phyloP scores from a whole-genome alignment of 1,140 invertebrate genomes.

The Lepeophtheirus salmonis region DNA sequence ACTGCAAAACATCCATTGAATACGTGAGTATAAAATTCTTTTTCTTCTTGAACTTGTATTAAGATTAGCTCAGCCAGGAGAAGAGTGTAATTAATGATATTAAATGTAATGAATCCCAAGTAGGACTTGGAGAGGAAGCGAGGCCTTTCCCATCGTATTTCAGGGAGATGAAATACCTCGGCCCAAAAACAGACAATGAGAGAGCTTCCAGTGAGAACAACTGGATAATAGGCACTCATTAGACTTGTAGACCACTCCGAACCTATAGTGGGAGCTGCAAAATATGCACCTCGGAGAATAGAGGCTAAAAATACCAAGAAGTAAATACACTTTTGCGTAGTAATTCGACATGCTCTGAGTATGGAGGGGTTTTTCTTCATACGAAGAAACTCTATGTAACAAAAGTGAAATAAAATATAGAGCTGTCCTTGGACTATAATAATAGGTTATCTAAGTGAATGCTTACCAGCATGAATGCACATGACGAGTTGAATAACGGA shows the following conservation, averaged over 20 bases:
- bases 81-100: conserved; percentile 66
- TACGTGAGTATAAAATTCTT: conserved; percentile 36
- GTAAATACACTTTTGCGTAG: conserved; percentile 76
- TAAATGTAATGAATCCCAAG: conserved; percentile 73
- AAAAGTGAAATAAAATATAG: too few species aligned
- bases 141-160: conserved; percentile 62
- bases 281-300: conserved; percentile 31
- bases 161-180: conserved; percentile 70
- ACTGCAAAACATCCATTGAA: conserved; percentile 83
- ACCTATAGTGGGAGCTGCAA: conserved; percentile 30
- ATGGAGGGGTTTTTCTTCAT: conserved; percentile 55
- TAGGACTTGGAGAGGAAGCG: conserved; percentile 75
- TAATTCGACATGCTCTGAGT: conserved; percentile 57
- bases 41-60: conserved; percentile 36
- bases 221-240: conserved; percentile 69
- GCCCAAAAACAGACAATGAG: conserved; percentile 50
- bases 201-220: conserved; percentile 41
- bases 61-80: conserved; percentile 58
- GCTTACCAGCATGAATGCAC: conserved; percentile 42
- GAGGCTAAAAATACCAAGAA: conserved; percentile 70
- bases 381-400: conserved; percentile 44
- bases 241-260: conserved; percentile 63
- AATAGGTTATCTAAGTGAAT: too few species aligned
- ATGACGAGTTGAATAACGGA: conserved; percentile 67
- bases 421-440: too few species aligned